Evolutionary conservation across 2,113 vertebrate genomes (phyloP).

Genomic region (Carettochelys insculpta): DNA sequence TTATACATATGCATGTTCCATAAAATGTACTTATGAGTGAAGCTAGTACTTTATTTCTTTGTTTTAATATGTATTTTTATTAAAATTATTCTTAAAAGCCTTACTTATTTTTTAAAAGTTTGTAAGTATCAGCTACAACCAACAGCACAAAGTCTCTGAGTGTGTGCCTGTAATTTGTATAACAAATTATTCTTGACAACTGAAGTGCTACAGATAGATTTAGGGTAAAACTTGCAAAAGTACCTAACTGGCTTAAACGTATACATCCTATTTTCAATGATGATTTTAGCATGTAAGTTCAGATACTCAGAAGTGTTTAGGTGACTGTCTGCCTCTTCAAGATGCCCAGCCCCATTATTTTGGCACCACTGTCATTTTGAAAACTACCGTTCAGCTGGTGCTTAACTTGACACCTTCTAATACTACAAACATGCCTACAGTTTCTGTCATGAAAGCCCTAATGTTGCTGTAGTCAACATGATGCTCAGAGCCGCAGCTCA

Average conservation of each 20-base stretch:
- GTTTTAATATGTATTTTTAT: not conserved
- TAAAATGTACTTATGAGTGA: slow-evolving; percentile 33
- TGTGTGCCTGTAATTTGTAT: slow-evolving; percentile 1
- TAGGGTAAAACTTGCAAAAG: not conserved
- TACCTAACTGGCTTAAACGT: not conserved
- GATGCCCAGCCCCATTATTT: not conserved
- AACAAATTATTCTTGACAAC: not conserved
- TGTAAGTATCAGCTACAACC: not conserved
- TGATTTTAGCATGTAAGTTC: not conserved
- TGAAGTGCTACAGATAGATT: not conserved
- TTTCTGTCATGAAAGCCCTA: not conserved
- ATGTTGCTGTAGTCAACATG: not conserved
- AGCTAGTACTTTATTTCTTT: slow-evolving; percentile 38
- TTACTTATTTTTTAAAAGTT: not conserved
- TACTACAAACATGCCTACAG: not conserved
- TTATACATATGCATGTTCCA: not conserved
- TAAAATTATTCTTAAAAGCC: not conserved
- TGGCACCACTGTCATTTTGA: not conserved
- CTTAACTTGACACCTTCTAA: not conserved
- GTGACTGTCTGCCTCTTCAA: not conserved
- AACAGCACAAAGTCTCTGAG: not conserved
- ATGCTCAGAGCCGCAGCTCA: not conserved
- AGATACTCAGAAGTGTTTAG: not conserved
- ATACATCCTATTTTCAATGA: not conserved
- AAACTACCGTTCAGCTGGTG: not conserved